Conservation (phyloP, 2,888 invertebrate species). For the Panorpa germanica region DNA sequence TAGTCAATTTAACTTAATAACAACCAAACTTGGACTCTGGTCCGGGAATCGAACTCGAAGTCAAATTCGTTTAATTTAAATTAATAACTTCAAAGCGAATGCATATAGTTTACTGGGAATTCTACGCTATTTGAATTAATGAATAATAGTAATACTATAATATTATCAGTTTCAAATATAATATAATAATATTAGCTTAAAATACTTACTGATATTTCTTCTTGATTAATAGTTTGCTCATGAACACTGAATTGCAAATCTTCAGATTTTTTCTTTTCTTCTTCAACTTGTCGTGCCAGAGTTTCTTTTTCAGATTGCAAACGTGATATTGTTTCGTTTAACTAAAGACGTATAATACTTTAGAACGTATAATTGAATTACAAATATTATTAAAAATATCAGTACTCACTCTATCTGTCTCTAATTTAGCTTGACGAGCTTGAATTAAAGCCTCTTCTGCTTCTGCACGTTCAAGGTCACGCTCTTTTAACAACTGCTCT, state of each 20-base stretch:
- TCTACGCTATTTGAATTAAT: too few relatives aligned
- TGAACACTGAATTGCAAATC: conserved; percentile 82
- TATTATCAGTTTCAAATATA: not conserved
- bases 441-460: conserved; percentile 67
- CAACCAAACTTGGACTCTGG: too few relatives aligned
- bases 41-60: too few relatives aligned
- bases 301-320: conserved; percentile 34
- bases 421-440: conserved; percentile 17
- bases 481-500: conserved; percentile 76
- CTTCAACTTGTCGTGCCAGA: conserved; percentile 45
- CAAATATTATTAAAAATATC: too few relatives aligned
- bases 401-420: not conserved
- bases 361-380: not conserved
- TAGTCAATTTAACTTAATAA: too few relatives aligned
- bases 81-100: too few relatives aligned
- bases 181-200: conserved; percentile 6
- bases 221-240: conserved; percentile 76
- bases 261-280: conserved; percentile 66
- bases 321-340: conserved; percentile 35
- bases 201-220: conserved; percentile 63
- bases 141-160: conserved; percentile 10
- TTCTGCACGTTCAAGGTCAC: conserved; percentile 79
- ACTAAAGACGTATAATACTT: conserved; percentile 14
- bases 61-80: too few relatives aligned
- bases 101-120: too few relatives aligned